phyloP scores from a whole-genome alignment of 1,140 invertebrate genomes.

The Drosophila pseudoananassae region DNA sequence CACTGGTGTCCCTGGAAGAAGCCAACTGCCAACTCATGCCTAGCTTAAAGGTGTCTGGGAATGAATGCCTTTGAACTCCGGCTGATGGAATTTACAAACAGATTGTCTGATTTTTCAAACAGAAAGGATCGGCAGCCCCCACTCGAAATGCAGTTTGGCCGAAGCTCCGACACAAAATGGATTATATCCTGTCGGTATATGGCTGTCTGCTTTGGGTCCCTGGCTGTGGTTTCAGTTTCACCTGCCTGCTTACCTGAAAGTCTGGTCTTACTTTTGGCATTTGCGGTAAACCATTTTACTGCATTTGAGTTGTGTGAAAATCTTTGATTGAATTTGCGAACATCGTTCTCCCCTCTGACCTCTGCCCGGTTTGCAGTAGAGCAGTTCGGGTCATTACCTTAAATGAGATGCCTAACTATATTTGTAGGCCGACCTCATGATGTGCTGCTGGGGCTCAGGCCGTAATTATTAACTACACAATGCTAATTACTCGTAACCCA shows the following conservation, averaged over 20 bases:
- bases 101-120: slow-evolving; percentile 12
- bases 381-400: slow-evolving; percentile 31
- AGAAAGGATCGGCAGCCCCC: slow-evolving; percentile 2
- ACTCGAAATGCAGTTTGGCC: slow-evolving; percentile 30
- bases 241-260: slow-evolving; percentile 17
- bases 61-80: slow-evolving; percentile 1
- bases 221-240: slow-evolving; percentile 23
- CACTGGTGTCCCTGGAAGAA: slow-evolving; percentile 38
- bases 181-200: slow-evolving; percentile 8
- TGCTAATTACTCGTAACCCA: slow-evolving; percentile 37
- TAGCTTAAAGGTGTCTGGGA: neutral
- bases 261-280: slow-evolving; percentile 34
- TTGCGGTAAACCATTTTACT: slow-evolving; percentile 50
- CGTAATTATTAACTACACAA: slow-evolving; percentile 40
- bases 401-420: slow-evolving; percentile 17
- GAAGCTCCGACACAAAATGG: slow-evolving; percentile 21
- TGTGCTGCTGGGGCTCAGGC: slow-evolving; percentile 13
- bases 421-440: slow-evolving; percentile 13
- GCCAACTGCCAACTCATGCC: slow-evolving; percentile 9
- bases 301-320: slow-evolving; percentile 43
- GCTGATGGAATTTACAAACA: slow-evolving; percentile 10
- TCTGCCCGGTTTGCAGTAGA: neutral
- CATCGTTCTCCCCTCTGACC: neutral
- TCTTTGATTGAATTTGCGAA: slow-evolving; percentile 49
- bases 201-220: slow-evolving; percentile 8